Evolutionary conservation across 2,888 invertebrate species (phyloP), one percentile per base, ranked within the genome.

Genomic region (Lucinisca nassula): DNA sequence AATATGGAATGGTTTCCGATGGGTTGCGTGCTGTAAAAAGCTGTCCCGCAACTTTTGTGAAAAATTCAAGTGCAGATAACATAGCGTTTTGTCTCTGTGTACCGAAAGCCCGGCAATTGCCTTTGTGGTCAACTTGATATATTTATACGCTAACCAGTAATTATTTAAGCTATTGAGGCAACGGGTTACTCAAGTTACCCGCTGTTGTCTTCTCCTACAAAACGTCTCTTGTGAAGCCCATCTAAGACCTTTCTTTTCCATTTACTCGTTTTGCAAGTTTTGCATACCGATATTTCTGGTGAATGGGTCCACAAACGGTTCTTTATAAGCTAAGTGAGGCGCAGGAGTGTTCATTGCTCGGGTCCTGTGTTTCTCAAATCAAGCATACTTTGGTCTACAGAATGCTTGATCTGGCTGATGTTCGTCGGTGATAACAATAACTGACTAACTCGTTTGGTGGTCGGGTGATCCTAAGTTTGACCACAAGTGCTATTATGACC

Each of bases 291-390:
- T 87, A 84, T 90, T 82, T 45, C 14, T 38, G 80, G 32, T 84
- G 84, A 87, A 84, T 82, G 79, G 79, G 73, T 72, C 58, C 30
- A 74, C 58, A 81, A 83, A 84, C 32, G 45, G 35, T 27, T 38
- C 67, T 78, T 85, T 90, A 80, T 84, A 82, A 85, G 87, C 35
- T 35, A 86, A 87, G 32, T 90, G 85, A 85, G 61, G 87, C 86
- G 82, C 61, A 83, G 89, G 78, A 84, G 88, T 82, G 84, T 84
- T 76, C 79, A 83, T 84, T 89, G 83, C 82, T 74, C 30, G 84
- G 78, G 79, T 85, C 84, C 87, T 92, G 85, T 90, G 81, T 91
- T 88, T 91, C 90, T 87, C 88, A 90, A 92, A 92, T 92, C 89
- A 92, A 84, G 87, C 92, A 85, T 87, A 85, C 58, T 70, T 67